A percentile compares a stretch with the other conserved stretches of the same genome.
Conservation (phyloP, 2,113 vertebrate genomes). For the Todiramphus saurophagus region DNA sequence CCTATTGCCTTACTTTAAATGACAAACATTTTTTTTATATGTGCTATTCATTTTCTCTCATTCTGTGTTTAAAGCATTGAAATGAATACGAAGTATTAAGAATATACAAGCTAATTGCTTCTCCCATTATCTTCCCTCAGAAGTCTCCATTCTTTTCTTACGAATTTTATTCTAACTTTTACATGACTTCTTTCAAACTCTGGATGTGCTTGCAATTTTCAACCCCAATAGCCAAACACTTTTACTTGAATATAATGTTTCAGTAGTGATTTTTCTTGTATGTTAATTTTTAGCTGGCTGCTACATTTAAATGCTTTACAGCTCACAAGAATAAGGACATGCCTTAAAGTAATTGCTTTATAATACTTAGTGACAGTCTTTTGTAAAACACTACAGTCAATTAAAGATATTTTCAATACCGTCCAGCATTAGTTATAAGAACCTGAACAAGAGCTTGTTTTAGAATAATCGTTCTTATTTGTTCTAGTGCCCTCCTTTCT, state of each 20-base stretch:
- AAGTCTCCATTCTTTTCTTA: not conserved
- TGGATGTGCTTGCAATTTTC: not conserved
- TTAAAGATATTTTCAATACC: not conserved
- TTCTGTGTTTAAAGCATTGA: not conserved
- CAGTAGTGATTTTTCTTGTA: not conserved
- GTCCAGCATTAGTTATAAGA: not conserved
- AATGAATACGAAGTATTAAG: not conserved
- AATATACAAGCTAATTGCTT: not conserved
- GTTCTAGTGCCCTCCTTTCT: not conserved
- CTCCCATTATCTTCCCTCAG: not conserved
- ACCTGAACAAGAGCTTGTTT: not conserved
- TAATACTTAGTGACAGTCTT: not conserved
- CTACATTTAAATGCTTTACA: not conserved
- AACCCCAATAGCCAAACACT: not conserved
- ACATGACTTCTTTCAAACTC: not conserved
- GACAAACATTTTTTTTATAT: not conserved
- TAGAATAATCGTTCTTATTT: not conserved
- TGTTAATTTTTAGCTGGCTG: not conserved
- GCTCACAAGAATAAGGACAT: not conserved
- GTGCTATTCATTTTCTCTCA: not conserved
- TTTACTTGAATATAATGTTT: not conserved
- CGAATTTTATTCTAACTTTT: not conserved
- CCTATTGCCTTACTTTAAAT: not conserved
- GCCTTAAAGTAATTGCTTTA: not conserved
- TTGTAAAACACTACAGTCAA: not conserved